These are phyloP conservation scores for Rhinopomastus cyanomelas DNA, from an alignment of 2,113 vertebrate species.

Conservation along the genomic window DNA sequence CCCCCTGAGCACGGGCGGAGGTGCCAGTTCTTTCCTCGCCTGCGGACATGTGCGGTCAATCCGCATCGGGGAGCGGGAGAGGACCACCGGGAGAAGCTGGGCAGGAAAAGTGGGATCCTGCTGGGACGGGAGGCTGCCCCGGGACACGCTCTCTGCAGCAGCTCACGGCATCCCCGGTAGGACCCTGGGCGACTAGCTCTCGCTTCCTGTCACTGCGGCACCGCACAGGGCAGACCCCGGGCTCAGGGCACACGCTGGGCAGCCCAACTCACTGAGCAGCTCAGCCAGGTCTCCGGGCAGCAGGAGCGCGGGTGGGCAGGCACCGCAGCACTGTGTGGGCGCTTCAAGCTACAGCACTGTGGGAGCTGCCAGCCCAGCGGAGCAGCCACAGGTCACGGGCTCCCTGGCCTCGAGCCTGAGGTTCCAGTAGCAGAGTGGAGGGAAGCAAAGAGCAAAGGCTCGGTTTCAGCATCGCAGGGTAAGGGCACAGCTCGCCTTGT, in stretches of 20 bases:
- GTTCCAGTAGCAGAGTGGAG: not conserved
- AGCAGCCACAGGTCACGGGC: not conserved
- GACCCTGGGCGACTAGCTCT: not conserved
- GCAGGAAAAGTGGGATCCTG: accelerated
- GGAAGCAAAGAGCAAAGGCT: not conserved
- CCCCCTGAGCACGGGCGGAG: not conserved
- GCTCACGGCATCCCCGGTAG: not conserved
- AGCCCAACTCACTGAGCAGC: not conserved
- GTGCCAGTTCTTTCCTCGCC: not conserved
- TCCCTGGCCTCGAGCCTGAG: not conserved
- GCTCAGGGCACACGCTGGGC: not conserved
- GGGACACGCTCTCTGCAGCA: not conserved
- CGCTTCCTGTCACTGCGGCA: accelerated
- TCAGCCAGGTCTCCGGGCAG: accelerated
- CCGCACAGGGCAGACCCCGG: not conserved
- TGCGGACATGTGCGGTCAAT: accelerated
- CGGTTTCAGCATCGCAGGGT: accelerated
- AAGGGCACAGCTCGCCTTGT: accelerated
- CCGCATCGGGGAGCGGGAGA: accelerated
- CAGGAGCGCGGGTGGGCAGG: not conserved
- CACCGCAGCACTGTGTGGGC: accelerated
- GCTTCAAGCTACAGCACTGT: accelerated
- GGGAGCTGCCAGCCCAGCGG: not conserved
- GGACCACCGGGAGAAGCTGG: not conserved
- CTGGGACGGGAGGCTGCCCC: accelerated